phyloP scores from a whole-genome alignment of 2,888 invertebrate species.

The Electrophaes corylata region DNA sequence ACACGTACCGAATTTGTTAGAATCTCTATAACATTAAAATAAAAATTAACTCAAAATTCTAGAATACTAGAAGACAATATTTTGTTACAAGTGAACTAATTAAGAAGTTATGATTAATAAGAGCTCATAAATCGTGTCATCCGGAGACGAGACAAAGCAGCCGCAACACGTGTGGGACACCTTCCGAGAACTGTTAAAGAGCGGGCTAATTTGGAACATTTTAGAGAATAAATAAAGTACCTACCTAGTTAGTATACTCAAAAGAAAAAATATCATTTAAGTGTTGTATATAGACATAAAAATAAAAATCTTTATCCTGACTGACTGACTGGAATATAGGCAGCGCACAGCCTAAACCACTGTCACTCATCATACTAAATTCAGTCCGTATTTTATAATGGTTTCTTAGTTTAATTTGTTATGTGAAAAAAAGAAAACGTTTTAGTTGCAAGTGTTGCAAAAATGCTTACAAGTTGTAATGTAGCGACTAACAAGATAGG shows the following conservation, averaged over 20 bases:
- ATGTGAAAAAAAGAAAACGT: too few species aligned
- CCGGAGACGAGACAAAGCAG: conserved; percentile 54
- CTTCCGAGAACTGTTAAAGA: conserved; percentile 60
- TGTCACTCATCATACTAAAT: too few species aligned
- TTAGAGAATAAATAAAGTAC: neutral
- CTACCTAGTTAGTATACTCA: neutral
- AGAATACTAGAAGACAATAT: conserved; percentile 32
- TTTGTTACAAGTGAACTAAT: conserved; percentile 49
- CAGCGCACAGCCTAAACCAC: too few species aligned
- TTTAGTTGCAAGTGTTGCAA: too few species aligned
- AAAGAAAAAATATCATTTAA: too few species aligned
- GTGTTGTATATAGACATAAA: too few species aligned
- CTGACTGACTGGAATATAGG: too few species aligned
- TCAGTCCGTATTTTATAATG: too few species aligned
- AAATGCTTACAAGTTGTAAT: neutral
- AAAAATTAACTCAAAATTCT: neutral
- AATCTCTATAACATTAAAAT: too few species aligned
- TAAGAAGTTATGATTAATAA: conserved; percentile 69
- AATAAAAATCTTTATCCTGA: too few species aligned
- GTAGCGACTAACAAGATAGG: neutral
- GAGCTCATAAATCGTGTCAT: conserved; percentile 65
- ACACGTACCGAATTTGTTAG: too few species aligned
- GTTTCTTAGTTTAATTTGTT: too few species aligned
- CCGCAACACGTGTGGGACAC: conserved; percentile 55
- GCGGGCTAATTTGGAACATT: conserved; percentile 26